phyloP scores from a whole-genome alignment of 2,113 vertebrate genomes.

The Cromileptes altivelis region DNA sequence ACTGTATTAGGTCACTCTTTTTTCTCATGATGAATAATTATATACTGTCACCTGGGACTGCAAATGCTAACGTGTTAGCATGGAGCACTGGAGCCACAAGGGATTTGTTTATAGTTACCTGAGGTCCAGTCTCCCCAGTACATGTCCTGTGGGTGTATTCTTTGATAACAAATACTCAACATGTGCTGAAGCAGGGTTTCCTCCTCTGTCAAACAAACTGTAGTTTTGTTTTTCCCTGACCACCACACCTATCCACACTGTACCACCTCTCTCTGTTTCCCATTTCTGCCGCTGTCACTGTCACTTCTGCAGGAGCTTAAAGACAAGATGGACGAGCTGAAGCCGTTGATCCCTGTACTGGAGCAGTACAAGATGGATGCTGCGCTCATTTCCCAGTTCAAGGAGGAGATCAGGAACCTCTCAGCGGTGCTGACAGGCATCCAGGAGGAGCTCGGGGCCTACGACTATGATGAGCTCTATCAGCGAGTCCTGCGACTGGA shows the following conservation, averaged over 20 bases:
- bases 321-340: constrained; percentile 97
- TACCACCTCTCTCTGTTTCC: constrained; percentile 14
- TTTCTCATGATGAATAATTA: background rate
- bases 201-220: constrained; percentile 9
- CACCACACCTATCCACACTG: background rate
- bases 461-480: constrained; percentile 97
- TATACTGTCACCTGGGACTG: background rate
- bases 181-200: background rate
- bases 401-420: constrained; percentile 97
- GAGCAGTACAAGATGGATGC: constrained; percentile 99
- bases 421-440: constrained; percentile 93
- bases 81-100: background rate
- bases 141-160: background rate
- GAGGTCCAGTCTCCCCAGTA: background rate
- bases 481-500: constrained; percentile 94
- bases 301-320: constrained; percentile 90
- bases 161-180: background rate
- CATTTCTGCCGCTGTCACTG: constrained; percentile 22
- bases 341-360: constrained; percentile 96
- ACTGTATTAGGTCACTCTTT: background rate
- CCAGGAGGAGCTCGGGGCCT: constrained; percentile 97
- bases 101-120: background rate
- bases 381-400: constrained; percentile 95
- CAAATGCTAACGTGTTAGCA: background rate
- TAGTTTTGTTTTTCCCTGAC: background rate